Conservation (phyloP, 2,113 vertebrate species). For the Laticauda laticaudata region DNA sequence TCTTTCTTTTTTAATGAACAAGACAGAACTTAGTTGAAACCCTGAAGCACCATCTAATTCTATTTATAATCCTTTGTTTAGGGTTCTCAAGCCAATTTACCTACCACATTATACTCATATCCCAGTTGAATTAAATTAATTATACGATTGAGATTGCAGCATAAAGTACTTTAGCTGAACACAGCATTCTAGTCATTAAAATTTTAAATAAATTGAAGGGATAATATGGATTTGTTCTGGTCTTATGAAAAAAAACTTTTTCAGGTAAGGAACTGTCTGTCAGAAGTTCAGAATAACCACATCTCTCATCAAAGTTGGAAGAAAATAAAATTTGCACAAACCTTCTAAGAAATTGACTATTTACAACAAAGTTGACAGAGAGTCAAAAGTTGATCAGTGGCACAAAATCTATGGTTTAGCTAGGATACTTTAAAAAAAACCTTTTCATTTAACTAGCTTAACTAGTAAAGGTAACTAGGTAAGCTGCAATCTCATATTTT, state of each 20-base stretch:
- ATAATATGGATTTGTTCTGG: constrained; percentile 23
- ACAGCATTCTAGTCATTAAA: neutral
- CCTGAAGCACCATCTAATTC: constrained; percentile 31
- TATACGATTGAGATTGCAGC: constrained; percentile 57
- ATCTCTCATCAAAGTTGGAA: neutral
- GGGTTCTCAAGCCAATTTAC: constrained; percentile 58
- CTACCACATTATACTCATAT: constrained; percentile 60
- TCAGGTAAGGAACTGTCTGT: neutral
- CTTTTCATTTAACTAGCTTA: neutral
- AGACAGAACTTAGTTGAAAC: constrained; percentile 55
- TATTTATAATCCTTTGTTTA: constrained; percentile 65
- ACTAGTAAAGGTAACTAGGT: neutral
- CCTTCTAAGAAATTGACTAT: neutral
- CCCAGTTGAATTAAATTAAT: constrained; percentile 63
- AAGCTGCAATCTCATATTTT: neutral
- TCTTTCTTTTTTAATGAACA: constrained; percentile 34
- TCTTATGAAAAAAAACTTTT: constrained; percentile 1
- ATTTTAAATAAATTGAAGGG: neutral
- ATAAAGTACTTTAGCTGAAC: constrained; percentile 52
- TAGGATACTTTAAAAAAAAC: neutral
- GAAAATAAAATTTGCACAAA: neutral
- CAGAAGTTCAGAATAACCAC: neutral
- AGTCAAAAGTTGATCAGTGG: neutral
- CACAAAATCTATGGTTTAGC: neutral
- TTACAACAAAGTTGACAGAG: neutral